These are phyloP conservation scores for Macquaria australasica DNA, from an alignment of 2,113 vertebrate species.

Conservation along the genomic window DNA sequence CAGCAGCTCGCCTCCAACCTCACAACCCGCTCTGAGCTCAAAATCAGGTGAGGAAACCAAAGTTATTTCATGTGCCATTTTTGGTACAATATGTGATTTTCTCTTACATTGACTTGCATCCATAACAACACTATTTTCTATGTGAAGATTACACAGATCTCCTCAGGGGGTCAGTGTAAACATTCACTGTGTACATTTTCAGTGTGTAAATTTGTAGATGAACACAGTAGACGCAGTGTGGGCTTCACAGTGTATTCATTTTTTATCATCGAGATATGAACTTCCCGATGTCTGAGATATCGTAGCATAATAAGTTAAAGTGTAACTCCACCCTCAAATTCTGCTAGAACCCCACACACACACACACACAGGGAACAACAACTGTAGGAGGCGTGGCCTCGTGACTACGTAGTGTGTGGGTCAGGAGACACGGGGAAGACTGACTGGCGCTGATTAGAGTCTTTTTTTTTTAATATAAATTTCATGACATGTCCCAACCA, in stretches of 20 bases:
- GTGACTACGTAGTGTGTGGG: no score
- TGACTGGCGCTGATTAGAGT: no score
- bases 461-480: no score
- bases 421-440: no score
- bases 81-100: neutral
- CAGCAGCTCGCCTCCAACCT: constrained; percentile 98
- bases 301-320: neutral
- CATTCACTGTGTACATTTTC: neutral
- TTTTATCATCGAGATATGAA: neutral
- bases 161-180: neutral
- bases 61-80: neutral
- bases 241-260: no score
- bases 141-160: neutral
- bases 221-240: neutral
- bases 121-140: neutral
- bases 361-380: no score
- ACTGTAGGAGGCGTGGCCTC: no score
- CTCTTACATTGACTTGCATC: neutral
- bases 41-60: constrained; percentile 88
- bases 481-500: no score
- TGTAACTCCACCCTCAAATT: no score
- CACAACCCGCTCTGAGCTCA: constrained; percentile 93
- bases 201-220: no score
- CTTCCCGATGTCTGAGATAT: neutral
- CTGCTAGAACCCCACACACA: no score